Percentiles rank a stretch among this genome's conserved stretches.
Evolutionary conservation across 2,888 invertebrate species (phyloP).

Genomic region (Protodeltote pygarga): DNA sequence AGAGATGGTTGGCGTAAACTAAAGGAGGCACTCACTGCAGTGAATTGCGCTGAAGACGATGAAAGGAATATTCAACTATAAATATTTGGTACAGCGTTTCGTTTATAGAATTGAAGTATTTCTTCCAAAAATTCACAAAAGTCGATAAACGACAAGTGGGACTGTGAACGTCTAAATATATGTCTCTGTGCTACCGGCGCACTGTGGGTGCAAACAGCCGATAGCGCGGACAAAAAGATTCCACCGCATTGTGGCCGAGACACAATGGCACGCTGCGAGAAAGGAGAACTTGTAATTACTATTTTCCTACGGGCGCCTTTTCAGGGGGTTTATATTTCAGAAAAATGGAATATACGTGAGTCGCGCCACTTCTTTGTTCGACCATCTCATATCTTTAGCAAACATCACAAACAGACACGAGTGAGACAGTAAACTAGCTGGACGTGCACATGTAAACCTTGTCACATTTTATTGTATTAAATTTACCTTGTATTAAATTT

Average conservation of each 20-base stretch:
- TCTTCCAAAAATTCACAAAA: constrained; percentile 50
- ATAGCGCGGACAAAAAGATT: constrained; percentile 85
- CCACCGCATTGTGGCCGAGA: constrained; percentile 76
- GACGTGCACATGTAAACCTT: constrained; percentile 18
- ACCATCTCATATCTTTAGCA: constrained; percentile 65
- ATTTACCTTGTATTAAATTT: constrained; percentile 10
- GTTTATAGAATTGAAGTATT: constrained; percentile 6
- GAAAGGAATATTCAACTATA: too few relatives aligned
- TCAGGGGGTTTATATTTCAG: constrained; percentile 80
- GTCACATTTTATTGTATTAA: constrained; percentile 7
- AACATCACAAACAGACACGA: constrained; percentile 42
- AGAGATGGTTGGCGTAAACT: too few relatives aligned
- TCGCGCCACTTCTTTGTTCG: constrained; percentile 61
- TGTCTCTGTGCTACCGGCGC: constrained; percentile 56
- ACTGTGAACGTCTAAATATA: constrained; percentile 66
- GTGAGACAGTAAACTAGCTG: constrained; percentile 10
- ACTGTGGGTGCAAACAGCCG: constrained; percentile 81
- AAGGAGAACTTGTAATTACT: constrained; percentile 85
- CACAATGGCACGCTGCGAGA: constrained; percentile 76
- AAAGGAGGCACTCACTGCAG: too few relatives aligned
- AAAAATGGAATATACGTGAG: constrained; percentile 75
- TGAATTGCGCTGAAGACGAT: too few relatives aligned
- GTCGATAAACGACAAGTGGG: constrained; percentile 58
- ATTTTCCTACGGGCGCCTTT: constrained; percentile 82
- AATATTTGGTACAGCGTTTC: too few relatives aligned